Conservation (phyloP, 2,888 invertebrate genomes). For the Nipponacmea schrenckii region DNA sequence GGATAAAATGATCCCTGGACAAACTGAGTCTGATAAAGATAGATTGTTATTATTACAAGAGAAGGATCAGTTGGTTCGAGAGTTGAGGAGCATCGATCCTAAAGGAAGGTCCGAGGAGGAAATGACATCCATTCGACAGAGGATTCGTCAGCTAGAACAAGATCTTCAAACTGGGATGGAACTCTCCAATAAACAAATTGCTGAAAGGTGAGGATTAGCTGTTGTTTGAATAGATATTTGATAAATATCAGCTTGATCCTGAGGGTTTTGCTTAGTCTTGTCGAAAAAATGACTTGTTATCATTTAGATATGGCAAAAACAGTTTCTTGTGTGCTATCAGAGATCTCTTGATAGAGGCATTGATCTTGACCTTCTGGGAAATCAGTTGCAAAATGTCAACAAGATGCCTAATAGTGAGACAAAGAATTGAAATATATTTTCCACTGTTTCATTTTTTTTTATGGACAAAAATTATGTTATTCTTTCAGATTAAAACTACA, state of each 20-base stretch:
- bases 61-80: slow-evolving; percentile 91
- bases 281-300: too few relatives aligned
- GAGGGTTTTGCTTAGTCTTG: too few relatives aligned
- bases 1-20: slow-evolving; percentile 91
- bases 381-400: too few relatives aligned
- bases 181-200: slow-evolving; percentile 91
- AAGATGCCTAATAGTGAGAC: too few relatives aligned
- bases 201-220: slow-evolving; percentile 76
- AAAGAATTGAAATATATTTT: too few relatives aligned
- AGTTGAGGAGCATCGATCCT: slow-evolving; percentile 77
- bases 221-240: background rate
- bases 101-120: slow-evolving; percentile 84
- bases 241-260: background rate
- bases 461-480: too few relatives aligned
- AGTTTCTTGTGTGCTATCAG: too few relatives aligned
- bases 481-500: slow-evolving; percentile 78
- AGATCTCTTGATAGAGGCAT: too few relatives aligned
- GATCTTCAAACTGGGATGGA: slow-evolving; percentile 92
- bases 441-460: too few relatives aligned
- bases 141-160: slow-evolving; percentile 87
- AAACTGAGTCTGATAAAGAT: slow-evolving; percentile 95
- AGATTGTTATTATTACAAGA: slow-evolving; percentile 89
- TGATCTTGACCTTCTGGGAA: too few relatives aligned
- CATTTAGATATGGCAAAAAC: too few relatives aligned
- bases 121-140: slow-evolving; percentile 84